phyloP scores from a whole-genome alignment of 2,797 vertebrate genomes.

The Sebastes jordani region DNA sequence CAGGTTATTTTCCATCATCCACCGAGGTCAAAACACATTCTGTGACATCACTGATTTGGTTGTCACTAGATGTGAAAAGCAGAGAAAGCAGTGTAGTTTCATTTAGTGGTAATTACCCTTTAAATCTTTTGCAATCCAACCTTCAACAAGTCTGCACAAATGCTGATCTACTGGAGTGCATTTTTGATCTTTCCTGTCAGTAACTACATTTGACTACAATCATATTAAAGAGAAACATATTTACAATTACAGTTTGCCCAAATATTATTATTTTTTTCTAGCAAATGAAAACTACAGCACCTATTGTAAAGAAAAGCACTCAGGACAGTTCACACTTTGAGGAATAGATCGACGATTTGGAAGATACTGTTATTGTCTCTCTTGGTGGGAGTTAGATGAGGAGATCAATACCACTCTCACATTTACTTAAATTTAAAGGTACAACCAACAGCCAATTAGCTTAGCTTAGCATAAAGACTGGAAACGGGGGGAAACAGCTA shows the following conservation, averaged over 20 bases:
- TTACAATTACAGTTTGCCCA: background rate
- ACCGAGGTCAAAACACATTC: background rate
- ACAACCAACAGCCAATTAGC: too few species aligned
- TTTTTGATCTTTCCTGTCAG: background rate
- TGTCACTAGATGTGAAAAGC: background rate
- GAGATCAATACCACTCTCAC: background rate
- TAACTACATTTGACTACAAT: background rate
- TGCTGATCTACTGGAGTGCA: background rate
- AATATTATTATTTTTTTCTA: background rate
- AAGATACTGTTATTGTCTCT: background rate
- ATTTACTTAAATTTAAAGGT: too few species aligned
- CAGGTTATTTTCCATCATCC: background rate
- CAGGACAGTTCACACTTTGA: background rate
- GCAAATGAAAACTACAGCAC: too few species aligned
- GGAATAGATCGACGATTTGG: background rate
- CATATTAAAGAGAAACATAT: background rate
- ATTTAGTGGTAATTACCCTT: background rate
- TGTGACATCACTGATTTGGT: background rate
- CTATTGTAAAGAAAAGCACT: background rate
- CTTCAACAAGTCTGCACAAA: background rate
- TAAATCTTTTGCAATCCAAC: background rate
- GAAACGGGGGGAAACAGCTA: too few species aligned
- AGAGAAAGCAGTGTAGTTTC: background rate
- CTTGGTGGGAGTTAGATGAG: background rate
- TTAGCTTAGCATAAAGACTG: too few species aligned